Percentiles rank a stretch among this genome's conserved stretches.
These are phyloP conservation scores for Theonella swinhoei DNA, from an alignment of 37 sponge, comb jelly and placozoan genomes.

Conservation along the genomic window DNA sequence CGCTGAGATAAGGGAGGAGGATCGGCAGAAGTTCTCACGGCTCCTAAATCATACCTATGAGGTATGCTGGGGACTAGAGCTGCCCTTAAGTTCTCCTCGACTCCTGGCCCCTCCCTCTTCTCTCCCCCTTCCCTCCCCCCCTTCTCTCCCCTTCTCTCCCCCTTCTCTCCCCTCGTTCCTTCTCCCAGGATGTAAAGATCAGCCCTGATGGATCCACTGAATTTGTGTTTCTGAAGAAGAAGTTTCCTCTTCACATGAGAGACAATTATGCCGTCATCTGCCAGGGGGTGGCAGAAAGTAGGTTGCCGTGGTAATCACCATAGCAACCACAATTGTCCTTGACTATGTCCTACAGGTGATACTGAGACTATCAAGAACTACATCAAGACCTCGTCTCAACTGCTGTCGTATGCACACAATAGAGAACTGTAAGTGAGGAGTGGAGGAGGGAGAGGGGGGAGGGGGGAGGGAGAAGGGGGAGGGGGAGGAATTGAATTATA, in stretches of 20 bases:
- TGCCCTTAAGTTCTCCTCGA: too few relatives aligned
- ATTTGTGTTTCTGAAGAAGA: conserved; percentile 35
- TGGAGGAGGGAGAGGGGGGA: neutral
- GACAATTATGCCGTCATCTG: conserved; percentile 13
- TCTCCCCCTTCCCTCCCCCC: too few relatives aligned
- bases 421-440: neutral
- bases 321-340: neutral
- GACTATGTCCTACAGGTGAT: conserved; percentile 4
- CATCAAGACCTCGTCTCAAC: conserved; percentile 2
- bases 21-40: neutral
- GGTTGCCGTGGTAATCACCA: too few relatives aligned
- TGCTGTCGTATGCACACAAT: neutral
- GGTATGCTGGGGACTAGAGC: conserved; percentile 10
- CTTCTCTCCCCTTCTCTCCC: too few relatives aligned
- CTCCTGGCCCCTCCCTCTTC: too few relatives aligned
- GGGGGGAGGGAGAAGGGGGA: neutral
- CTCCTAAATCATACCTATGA: conserved; percentile 10
- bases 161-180: too few relatives aligned
- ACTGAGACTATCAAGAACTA: conserved; percentile 19
- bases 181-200: neutral
- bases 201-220: conserved; percentile 41
- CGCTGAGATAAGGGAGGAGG: conserved; percentile 11
- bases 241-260: conserved; percentile 22
- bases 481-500: neutral
- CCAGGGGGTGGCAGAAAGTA: conserved; percentile 10